These are phyloP conservation scores for Alentia gelatinosa DNA, from an alignment of 2,888 invertebrate genomes.

Conservation along the genomic window DNA sequence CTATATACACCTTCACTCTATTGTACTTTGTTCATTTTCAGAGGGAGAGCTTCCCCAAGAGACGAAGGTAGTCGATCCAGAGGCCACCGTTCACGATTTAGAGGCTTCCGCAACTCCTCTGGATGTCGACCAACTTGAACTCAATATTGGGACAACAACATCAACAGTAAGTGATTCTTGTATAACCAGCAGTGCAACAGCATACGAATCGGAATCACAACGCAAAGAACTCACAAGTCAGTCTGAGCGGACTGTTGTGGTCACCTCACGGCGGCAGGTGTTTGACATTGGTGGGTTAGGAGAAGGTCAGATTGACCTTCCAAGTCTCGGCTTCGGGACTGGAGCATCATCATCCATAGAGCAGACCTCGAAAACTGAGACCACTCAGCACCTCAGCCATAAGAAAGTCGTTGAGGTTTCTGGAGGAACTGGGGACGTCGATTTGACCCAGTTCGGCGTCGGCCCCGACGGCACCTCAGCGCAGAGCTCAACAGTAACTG, in stretches of 20 bases:
- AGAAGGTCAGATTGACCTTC: not conserved
- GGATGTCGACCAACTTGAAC: conserved; percentile 4
- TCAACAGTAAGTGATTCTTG: conserved; percentile 36
- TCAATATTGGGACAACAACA: not conserved
- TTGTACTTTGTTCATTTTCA: no score
- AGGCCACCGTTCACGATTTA: conserved; percentile 41
- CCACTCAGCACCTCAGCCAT: conserved; percentile 16
- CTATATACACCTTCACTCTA: not conserved
- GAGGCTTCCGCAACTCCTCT: conserved; percentile 30
- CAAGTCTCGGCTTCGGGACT: conserved; percentile 20
- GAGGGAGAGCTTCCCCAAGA: conserved; percentile 32
- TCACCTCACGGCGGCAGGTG: conserved; percentile 11
- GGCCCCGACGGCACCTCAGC: conserved; percentile 13
- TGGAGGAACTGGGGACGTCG: not conserved
- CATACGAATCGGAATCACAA: conserved; percentile 6
- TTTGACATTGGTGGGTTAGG: not conserved
- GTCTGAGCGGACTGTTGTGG: conserved; percentile 12
- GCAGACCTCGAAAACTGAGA: conserved; percentile 14
- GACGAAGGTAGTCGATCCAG: not conserved
- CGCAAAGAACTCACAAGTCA: not conserved
- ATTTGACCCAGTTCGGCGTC: not conserved
- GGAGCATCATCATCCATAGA: not conserved
- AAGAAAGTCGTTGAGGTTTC: conserved; percentile 10
- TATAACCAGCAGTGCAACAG: not conserved
- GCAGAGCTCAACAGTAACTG: conserved; percentile 51